These are phyloP conservation scores for Mirounga angustirostris DNA, from an alignment of 2,113 vertebrate genomes.

Conservation along the genomic window DNA sequence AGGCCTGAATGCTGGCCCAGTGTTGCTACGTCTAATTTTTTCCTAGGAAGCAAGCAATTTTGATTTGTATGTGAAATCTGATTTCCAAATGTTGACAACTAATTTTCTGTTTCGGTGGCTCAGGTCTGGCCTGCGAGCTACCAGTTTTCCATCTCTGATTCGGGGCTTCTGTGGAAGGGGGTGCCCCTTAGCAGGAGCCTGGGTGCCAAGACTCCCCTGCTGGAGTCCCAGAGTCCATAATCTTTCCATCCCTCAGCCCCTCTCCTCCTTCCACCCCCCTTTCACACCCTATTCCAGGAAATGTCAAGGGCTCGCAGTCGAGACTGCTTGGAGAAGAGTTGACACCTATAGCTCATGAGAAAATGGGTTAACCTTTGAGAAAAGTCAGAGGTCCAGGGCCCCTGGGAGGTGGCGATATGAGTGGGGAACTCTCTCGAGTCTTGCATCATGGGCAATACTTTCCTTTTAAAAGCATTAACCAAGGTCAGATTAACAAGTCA, in stretches of 20 bases:
- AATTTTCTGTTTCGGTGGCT: not conserved
- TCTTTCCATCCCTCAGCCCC: not conserved
- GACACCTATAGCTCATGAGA: not conserved
- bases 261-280: not conserved
- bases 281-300: not conserved
- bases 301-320: not conserved
- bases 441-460: slow-evolving; percentile 81
- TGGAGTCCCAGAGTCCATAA: not conserved
- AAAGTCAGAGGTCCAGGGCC: not conserved
- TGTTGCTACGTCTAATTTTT: not conserved
- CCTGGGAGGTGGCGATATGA: not conserved
- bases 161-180: not conserved
- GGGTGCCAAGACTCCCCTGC: fast-evolving
- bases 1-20: not conserved
- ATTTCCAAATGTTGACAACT: slow-evolving; percentile 11
- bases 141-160: not conserved
- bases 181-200: not conserved
- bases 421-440: slow-evolving; percentile 77
- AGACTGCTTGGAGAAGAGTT: not conserved
- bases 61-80: not conserved
- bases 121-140: not conserved
- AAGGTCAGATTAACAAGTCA: slow-evolving; percentile 90
- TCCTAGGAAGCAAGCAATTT: not conserved
- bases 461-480: slow-evolving; percentile 87
- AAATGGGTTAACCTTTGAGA: slow-evolving; percentile 51